These are phyloP conservation scores for Malacoraja senta DNA, from an alignment of 2,797 vertebrate genomes.

Conservation along the genomic window DNA sequence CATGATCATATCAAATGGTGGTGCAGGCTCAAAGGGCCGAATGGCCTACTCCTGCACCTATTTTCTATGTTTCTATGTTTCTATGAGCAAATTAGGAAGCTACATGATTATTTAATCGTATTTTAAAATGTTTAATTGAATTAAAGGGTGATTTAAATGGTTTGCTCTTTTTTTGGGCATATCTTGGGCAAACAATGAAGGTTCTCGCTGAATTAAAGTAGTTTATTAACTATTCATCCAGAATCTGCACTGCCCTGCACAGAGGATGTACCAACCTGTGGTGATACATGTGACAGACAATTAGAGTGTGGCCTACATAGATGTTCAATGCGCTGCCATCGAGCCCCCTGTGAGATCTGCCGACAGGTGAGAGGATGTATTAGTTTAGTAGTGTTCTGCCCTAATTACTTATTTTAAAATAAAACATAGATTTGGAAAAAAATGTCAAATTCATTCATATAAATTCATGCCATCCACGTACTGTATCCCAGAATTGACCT, in stretches of 20 bases:
- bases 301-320: slow-evolving; percentile 82
- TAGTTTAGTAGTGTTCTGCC: slow-evolving; percentile 16
- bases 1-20: too few relatives aligned
- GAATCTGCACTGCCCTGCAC: slow-evolving; percentile 84
- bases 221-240: slow-evolving; percentile 45
- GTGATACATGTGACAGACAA: slow-evolving; percentile 82
- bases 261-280: slow-evolving; percentile 81
- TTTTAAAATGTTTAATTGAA: neutral
- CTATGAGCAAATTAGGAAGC: neutral
- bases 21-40: too few relatives aligned
- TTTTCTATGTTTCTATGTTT: too few relatives aligned
- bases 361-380: slow-evolving; percentile 69
- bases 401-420: neutral
- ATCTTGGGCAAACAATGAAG: neutral
- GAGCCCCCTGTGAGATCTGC: slow-evolving; percentile 85
- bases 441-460: neutral
- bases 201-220: neutral
- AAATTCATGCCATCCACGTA: neutral
- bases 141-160: neutral
- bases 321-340: slow-evolving; percentile 89
- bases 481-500: neutral
- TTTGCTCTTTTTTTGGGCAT: neutral
- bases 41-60: too few relatives aligned
- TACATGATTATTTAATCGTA: neutral
- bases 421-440: neutral